Base-by-base conservation (phyloP, 1,140 invertebrate genomes). In the Eumeta japonica region DNA sequence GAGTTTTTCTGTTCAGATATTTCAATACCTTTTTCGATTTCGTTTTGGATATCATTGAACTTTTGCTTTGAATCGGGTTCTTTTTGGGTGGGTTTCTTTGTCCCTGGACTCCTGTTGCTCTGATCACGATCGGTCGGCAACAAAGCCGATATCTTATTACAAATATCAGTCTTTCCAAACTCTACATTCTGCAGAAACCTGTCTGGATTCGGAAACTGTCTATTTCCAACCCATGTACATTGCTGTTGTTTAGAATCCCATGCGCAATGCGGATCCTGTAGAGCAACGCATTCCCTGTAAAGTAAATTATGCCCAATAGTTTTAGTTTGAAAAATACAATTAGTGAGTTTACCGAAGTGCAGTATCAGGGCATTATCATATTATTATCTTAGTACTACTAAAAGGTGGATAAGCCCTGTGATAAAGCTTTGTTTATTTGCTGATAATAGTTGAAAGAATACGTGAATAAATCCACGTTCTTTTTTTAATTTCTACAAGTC, bases 201-300 rank as follows among this genome's bases (percentile, higher is more conserved):
- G 38, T 81, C 83, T 3, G 82, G 80, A 56, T 80, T 83, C 43
- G 82, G 82, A 47, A 85, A 81, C 43, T 84, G 76, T 39, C 81
- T 80, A 24, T 78, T 83, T 42, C 78, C 78, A 13, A 87, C 81
- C 45, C 85, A 82, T 20, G 85, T 83, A 70, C 92, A 94, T 45
- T 82, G 78, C 49, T 83, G 78, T 42, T 83, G 81, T 35, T 84
- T 83, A 16, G 83, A 81, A 65, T 94, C 87, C 95, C 96, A 99
- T 7, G 92, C 94, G 78, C 97, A 99, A 68, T 98, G 94, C 1
- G 96, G 96, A 77, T 98, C 96, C 79, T 95, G 93, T 14, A 98
- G 77, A 11, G 83, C 83, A 0, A 99, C 86, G 75, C 97, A 99
- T 38, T 87, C 84, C 39, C 86, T 86, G 75, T 24, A 37, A 35